Evolutionary conservation across 2,888 invertebrate species (phyloP), one percentile per base, ranked within the genome.

Genomic region (Diarsia mendica): DNA sequence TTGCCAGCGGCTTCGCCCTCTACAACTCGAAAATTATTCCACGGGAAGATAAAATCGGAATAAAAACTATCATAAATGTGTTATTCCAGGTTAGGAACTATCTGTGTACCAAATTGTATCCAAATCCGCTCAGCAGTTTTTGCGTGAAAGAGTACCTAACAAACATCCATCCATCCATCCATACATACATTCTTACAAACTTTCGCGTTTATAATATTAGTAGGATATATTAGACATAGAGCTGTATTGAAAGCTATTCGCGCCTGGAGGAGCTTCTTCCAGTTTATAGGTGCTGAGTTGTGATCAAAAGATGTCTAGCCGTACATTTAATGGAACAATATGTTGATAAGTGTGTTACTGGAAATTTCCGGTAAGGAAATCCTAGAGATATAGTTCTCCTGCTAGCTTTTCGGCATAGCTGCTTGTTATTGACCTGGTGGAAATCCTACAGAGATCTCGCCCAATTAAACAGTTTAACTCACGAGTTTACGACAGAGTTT

Each of bases 181-280:
- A 28, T 28, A 28, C 28, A 28, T 28, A 28, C 28, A 28, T 28
- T 28, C 28, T 28, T 28, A 28, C 28, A 28, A 28, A 28, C 28
- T 28, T 28, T 28, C 28, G 28, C 28, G 28, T 28, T 28, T 28
- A 28, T 28, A 28, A 28, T 28, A 28, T 28, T 28, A 28, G 28
- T 28, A 28, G 28, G 28, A 28, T 28, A 28, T 28, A 28, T 18
- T 58, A 3, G 15, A 58, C 18, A 8, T 39, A 58, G 58, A 28
- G 58, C 18, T 58, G 63, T 63, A 80, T 82, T 81, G 80, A 76
- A 75, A 67, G 72, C 80, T 77, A 76, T 86, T 78, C 82, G 80
- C 78, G 86, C 77, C 78, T 78, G 72, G 63, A 84, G 83, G 80
- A 78, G 23, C 58, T 13, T 67, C 67, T 65, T 61, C 75, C 46